A percentile compares a stretch with the other conserved stretches of the same genome.
Evolutionary conservation across 2,113 vertebrate species (phyloP).

Genomic region (Caranx melampygus): DNA sequence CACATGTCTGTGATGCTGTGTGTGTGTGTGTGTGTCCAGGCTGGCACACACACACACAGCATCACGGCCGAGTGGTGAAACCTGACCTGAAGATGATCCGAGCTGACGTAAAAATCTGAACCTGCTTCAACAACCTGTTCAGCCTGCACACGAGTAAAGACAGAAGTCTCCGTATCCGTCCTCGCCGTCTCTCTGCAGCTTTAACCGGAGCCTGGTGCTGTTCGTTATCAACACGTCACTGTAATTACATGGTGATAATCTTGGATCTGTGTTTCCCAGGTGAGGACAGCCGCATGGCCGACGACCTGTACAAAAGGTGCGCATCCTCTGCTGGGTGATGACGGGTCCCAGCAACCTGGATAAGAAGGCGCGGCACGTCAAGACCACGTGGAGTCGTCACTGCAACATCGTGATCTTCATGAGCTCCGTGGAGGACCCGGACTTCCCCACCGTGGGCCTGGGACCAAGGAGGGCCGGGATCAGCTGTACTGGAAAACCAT

Average conservation of each 20-base stretch:
- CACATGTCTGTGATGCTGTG: no score
- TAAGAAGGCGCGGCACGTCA: conserved; percentile 80
- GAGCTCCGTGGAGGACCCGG: conserved; percentile 77
- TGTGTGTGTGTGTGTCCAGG: no score
- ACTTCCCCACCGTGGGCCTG: conserved; percentile 82
- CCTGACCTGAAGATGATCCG: no score
- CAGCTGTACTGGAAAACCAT: conserved; percentile 88
- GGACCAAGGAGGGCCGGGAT: conserved; percentile 82
- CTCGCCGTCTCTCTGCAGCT: neutral
- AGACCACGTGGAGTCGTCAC: conserved; percentile 82
- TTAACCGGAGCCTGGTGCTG: neutral
- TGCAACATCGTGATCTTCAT: conserved; percentile 84
- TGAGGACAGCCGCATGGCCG: conserved; percentile 80
- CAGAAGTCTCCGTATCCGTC: no score
- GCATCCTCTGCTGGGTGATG: conserved; percentile 87
- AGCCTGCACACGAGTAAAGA: no score
- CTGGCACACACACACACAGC: no score
- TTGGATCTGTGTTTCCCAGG: conserved; percentile 60
- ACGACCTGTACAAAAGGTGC: conserved; percentile 80
- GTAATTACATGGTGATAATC: neutral
- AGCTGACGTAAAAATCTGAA: no score
- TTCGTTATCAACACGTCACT: no score
- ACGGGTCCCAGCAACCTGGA: conserved; percentile 79
- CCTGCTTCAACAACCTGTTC: no score
- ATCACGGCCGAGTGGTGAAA: no score